Base-by-base conservation (phyloP, 2,888 invertebrate genomes). In the Vannuccia rotundouncinata region DNA sequence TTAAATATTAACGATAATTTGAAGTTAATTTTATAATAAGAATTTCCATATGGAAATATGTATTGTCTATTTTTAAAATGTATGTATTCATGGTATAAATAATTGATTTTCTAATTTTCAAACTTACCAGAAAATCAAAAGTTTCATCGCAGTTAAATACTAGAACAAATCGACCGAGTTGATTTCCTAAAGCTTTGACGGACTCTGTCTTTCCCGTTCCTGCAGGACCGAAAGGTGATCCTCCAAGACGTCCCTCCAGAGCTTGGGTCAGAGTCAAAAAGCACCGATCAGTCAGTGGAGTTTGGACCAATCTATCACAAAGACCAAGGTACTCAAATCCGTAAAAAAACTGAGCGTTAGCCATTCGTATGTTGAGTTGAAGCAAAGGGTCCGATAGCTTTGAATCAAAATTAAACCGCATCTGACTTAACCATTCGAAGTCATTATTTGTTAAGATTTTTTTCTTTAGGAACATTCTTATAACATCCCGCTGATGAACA, bases 141-240 rank as follows among this genome's bases (percentile, higher is more conserved):
- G 97, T 99, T 89, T 99, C 99, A 86, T 99, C 99, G 88, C 99
- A 99, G 90, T 99, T 99, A 90, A 99, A 99, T 0, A 99, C 99
- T 81, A 99, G 90, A 0, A 99, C 99, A 88, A 99, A 99, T 82
- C 98, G 92, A 81, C 99, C 99, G 29, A 99, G 90, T 86, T 99
- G 98, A 89, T 99, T 95, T 79, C 99, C 99, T 75, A 99, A 91
- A 22, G 99, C 99, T 89, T 99, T 99, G 0, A 99, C 99, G 0
- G 98, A 97, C 89, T 99, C 99, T 0, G 99, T 99, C 90, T 99
- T 99, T 83, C 99, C 98, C 0, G 74, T 77, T 81, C 77, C 80
- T 25, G 79, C 79, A 25, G 74, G 90, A 91, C 97, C 99, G 88
- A 99, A 99, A 0, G 99, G 99, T n/a, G 97, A 98, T 82, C 99